These are phyloP conservation scores for Drosophila kanekoi DNA, from an alignment of 2,888 invertebrate genomes.

Conservation along the genomic window DNA sequence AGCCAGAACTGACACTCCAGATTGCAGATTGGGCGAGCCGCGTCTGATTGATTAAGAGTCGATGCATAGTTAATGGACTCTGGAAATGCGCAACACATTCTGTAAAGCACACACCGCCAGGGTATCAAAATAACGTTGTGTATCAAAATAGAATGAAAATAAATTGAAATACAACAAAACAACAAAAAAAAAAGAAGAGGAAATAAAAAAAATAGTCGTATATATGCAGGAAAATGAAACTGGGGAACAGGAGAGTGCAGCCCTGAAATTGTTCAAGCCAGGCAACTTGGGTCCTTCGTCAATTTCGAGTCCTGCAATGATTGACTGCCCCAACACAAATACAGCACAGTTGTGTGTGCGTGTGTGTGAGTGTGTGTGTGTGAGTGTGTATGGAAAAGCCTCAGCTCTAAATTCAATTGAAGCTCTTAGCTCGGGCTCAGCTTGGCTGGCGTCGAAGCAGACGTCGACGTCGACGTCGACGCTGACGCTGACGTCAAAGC, in stretches of 20 bases:
- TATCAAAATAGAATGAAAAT: conserved; percentile 12
- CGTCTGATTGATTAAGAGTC: conserved; percentile 17
- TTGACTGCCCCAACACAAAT: conserved; percentile 66
- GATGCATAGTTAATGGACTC: conserved; percentile 20
- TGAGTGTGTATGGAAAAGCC: conserved; percentile 32
- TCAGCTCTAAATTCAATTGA: conserved; percentile 77
- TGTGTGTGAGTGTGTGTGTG: background rate
- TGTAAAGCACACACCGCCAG: conserved; percentile 11
- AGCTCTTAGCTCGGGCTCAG: conserved; percentile 66
- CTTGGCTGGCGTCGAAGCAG: conserved; percentile 30
- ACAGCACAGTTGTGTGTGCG: conserved; percentile 19
- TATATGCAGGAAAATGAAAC: conserved; percentile 11
- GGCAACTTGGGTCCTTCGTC: conserved; percentile 30
- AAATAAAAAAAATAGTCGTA: conserved; percentile 1
- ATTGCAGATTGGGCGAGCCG: conserved; percentile 8
- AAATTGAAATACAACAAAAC: conserved; percentile 37
- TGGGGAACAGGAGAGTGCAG: conserved; percentile 6
- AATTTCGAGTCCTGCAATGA: conserved; percentile 73
- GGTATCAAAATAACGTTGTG: conserved; percentile 28
- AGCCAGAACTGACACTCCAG: background rate
- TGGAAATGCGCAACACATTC: conserved; percentile 16
- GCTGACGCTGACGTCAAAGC: conserved; percentile 21
- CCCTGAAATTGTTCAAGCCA: conserved; percentile 20
- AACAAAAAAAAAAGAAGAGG: conserved; percentile 1
- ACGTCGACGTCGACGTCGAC: conserved; percentile 16